These are phyloP conservation scores for Dryocosmus kuriphilus DNA, from an alignment of 2,888 invertebrate species.

Conservation along the genomic window DNA sequence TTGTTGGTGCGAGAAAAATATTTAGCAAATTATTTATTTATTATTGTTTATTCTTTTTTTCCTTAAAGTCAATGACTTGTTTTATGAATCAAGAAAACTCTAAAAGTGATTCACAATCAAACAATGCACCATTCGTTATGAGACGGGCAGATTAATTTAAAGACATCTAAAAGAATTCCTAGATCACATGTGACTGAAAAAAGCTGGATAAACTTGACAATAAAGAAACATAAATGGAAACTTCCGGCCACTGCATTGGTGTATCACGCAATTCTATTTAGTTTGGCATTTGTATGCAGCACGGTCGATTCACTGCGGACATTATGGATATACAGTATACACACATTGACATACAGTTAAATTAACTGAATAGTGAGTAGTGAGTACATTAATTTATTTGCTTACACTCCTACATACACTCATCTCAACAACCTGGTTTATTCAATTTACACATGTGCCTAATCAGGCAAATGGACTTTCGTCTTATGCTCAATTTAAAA, in stretches of 20 bases:
- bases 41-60: too few species aligned
- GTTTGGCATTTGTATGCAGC: slow-evolving; percentile 14
- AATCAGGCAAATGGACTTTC: background rate
- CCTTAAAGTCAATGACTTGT: background rate
- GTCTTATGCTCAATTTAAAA: background rate
- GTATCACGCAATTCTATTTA: slow-evolving; percentile 9
- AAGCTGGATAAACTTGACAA: background rate
- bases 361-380: background rate
- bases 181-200: background rate
- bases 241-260: background rate
- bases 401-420: background rate
- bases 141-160: background rate
- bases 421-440: background rate
- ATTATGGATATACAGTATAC: background rate
- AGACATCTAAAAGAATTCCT: background rate
- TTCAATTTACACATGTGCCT: background rate
- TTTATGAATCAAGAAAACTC: background rate
- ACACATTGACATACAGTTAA: slow-evolving; percentile 1
- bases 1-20: too few species aligned
- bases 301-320: slow-evolving; percentile 5
- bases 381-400: background rate
- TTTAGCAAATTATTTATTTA: too few species aligned
- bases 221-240: slow-evolving; percentile 3
- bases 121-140: background rate
- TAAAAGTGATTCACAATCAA: background rate